Evolutionary conservation across 2,888 invertebrate species (phyloP).

Genomic region (Heliconius sara): DNA sequence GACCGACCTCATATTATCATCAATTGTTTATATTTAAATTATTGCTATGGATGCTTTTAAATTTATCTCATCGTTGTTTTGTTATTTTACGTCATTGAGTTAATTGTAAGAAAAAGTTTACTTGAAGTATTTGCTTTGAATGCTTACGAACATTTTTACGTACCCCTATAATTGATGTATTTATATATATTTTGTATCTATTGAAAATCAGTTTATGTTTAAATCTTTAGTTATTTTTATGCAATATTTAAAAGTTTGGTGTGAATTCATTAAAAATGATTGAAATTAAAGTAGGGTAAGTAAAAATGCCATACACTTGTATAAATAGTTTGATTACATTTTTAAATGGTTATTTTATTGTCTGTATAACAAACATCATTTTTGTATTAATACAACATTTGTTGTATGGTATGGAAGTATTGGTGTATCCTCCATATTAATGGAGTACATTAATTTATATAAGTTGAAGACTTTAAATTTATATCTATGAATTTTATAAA

Average conservation of each 20-base stretch:
- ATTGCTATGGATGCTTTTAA: slow-evolving; percentile 6
- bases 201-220: background rate
- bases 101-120: background rate
- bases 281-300: slow-evolving; percentile 20
- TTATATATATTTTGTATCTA: background rate
- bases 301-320: background rate
- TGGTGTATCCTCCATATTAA: background rate
- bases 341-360: background rate
- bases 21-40: slow-evolving; percentile 17
- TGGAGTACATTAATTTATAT: background rate
- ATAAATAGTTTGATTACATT: background rate
- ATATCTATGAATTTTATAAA: background rate
- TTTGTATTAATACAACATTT: too few species aligned
- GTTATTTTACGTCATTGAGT: slow-evolving; percentile 26
- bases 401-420: too few species aligned
- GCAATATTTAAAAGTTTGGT: background rate
- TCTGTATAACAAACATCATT: background rate
- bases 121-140: background rate
- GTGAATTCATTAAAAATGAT: slow-evolving; percentile 13
- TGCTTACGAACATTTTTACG: background rate
- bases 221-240: too few species aligned
- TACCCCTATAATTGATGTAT: background rate
- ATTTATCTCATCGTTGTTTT: slow-evolving; percentile 20
- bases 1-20: too few species aligned
- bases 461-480: background rate